A percentile compares a stretch with the other conserved stretches of the same genome.
Conservation (phyloP, 2,888 invertebrate genomes). For the Barypeithes pellucidus region DNA sequence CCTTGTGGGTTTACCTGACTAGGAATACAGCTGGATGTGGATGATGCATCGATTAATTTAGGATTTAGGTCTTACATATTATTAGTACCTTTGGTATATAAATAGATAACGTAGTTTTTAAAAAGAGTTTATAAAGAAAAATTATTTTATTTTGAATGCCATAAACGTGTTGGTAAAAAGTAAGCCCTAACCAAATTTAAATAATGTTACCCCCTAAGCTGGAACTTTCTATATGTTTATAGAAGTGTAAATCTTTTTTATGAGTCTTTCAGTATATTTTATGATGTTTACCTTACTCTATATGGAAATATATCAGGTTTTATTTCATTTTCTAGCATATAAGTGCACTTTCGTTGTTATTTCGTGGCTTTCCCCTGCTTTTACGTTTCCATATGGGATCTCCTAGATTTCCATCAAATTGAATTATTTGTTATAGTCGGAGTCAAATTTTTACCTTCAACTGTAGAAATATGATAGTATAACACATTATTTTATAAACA, state of each 20-base stretch:
- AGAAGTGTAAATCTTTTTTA: slow-evolving; percentile 25
- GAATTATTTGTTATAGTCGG: slow-evolving; percentile 31
- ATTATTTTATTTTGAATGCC: not conserved
- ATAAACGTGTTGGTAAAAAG: slow-evolving; percentile 14
- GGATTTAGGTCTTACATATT: too few species aligned
- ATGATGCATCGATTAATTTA: too few species aligned
- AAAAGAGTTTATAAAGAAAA: too few species aligned
- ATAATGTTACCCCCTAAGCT: slow-evolving; percentile 7
- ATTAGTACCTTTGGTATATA: too few species aligned
- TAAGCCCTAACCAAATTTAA: slow-evolving; percentile 7
- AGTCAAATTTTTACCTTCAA: slow-evolving; percentile 10
- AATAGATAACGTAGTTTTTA: too few species aligned
- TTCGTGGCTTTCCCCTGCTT: slow-evolving; percentile 17
- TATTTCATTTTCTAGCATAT: slow-evolving; percentile 29
- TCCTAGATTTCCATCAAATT: slow-evolving; percentile 20
- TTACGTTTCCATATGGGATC: slow-evolving; percentile 21
- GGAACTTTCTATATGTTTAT: slow-evolving; percentile 19
- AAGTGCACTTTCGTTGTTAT: slow-evolving; percentile 29
- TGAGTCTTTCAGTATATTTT: slow-evolving; percentile 25
- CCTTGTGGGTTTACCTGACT: too few species aligned
- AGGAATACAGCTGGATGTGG: too few species aligned
- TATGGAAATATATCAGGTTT: slow-evolving; percentile 15
- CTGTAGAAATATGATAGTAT: too few species aligned
- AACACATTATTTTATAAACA: too few species aligned
- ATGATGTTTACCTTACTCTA: slow-evolving; percentile 29